Evolutionary conservation across 2,113 vertebrate genomes (phyloP).

Genomic region (Scalopus aquaticus): DNA sequence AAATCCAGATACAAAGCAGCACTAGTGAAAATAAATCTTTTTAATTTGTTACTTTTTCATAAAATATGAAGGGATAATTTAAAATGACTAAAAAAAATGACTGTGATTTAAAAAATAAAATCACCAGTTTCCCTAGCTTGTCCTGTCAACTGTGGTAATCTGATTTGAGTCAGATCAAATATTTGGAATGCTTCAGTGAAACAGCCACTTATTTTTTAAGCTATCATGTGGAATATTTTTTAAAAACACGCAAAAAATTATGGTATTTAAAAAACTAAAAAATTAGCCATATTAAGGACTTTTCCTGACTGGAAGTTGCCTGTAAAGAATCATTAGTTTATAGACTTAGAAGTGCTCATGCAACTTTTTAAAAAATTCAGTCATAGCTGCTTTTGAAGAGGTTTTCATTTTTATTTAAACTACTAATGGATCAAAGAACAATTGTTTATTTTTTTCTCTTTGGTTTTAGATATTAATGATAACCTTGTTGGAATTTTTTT

Average conservation of each 20-base stretch:
- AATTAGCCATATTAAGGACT: slow-evolving; percentile 60
- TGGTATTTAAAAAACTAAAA: slow-evolving; percentile 68
- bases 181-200: slow-evolving; percentile 54
- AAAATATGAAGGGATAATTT: slow-evolving; percentile 34
- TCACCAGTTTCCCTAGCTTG: background rate
- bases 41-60: slow-evolving; percentile 58
- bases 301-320: slow-evolving; percentile 54
- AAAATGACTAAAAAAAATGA: slow-evolving; percentile 22
- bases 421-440: slow-evolving; percentile 82
- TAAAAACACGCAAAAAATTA: slow-evolving; percentile 68
- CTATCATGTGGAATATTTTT: slow-evolving; percentile 75
- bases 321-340: slow-evolving; percentile 59
- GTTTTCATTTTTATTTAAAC: slow-evolving; percentile 83
- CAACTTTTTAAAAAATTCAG: slow-evolving; percentile 81
- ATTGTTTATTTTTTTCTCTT: slow-evolving; percentile 82
- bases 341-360: slow-evolving; percentile 57
- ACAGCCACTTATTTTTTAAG: slow-evolving; percentile 73
- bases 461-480: slow-evolving; percentile 85
- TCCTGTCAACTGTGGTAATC: slow-evolving; percentile 28
- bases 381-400: slow-evolving; percentile 82
- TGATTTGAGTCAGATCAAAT: slow-evolving; percentile 38
- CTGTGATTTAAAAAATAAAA: background rate
- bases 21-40: background rate
- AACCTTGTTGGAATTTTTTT: slow-evolving; percentile 80
- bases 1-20: slow-evolving; percentile 1